A percentile compares a stretch with the other conserved stretches of the same genome.
These are phyloP conservation scores for Tipula unca DNA, from an alignment of 2,888 invertebrate species.

Conservation along the genomic window DNA sequence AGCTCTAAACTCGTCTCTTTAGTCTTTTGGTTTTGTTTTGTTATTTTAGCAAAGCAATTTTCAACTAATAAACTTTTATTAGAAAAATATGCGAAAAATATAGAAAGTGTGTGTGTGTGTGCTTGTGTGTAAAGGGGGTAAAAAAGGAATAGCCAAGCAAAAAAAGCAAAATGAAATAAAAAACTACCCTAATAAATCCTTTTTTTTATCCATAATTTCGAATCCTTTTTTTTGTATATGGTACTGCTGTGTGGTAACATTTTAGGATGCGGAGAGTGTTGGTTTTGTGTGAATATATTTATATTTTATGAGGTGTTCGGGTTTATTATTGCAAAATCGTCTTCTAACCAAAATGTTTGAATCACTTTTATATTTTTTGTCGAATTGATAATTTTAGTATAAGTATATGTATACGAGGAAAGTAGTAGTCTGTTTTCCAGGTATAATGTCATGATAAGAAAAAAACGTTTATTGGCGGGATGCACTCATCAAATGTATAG, in stretches of 20 bases:
- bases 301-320: not conserved
- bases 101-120: not conserved
- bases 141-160: not conserved
- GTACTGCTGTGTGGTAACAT: not conserved
- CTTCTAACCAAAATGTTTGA: not conserved
- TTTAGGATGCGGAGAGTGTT: not conserved
- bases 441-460: not conserved
- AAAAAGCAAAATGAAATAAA: not conserved
- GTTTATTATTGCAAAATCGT: not conserved
- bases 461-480: no score
- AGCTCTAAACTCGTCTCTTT: no score
- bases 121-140: not conserved
- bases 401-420: not conserved
- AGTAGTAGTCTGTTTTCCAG: not conserved
- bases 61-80: not conserved
- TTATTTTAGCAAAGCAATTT: not conserved
- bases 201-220: not conserved
- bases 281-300: not conserved
- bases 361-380: not conserved
- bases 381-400: not conserved
- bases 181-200: not conserved
- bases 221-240: not conserved
- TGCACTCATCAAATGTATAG: no score
- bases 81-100: slow-evolving; percentile 8
- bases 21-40: not conserved